These are phyloP conservation scores for Xestia c-nigrum DNA, from an alignment of 2,888 invertebrate genomes.

Conservation along the genomic window DNA sequence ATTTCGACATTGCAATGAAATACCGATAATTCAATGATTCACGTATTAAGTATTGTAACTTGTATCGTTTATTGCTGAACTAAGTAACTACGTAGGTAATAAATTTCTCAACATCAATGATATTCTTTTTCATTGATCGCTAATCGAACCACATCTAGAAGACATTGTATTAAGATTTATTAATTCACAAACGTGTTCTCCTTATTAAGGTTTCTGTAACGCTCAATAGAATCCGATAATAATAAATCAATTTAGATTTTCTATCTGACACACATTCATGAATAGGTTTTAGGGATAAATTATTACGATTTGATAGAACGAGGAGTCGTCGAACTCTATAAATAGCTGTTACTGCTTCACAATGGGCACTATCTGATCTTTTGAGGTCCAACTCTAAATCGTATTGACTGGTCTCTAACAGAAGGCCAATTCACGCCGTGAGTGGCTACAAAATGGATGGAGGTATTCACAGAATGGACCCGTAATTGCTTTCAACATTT, in stretches of 20 bases:
- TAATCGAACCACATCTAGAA: slow-evolving; percentile 14
- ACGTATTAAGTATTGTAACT: slow-evolving; percentile 22
- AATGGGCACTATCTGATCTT: slow-evolving; percentile 80
- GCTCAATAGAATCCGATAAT: slow-evolving; percentile 52
- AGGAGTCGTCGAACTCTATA: slow-evolving; percentile 81
- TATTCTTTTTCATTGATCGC: slow-evolving; percentile 11
- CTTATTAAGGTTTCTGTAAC: slow-evolving; percentile 44
- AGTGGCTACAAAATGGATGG: slow-evolving; percentile 65
- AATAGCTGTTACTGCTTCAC: slow-evolving; percentile 78
- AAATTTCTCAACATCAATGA: slow-evolving; percentile 23
- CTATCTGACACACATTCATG: slow-evolving; percentile 56
- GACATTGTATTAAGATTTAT: slow-evolving; percentile 23
- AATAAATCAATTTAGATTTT: slow-evolving; percentile 64
- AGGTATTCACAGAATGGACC: slow-evolving; percentile 63
- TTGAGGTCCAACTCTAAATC: slow-evolving; percentile 75
- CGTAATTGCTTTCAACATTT: slow-evolving; percentile 65
- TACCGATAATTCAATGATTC: slow-evolving; percentile 41
- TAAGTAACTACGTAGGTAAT: slow-evolving; percentile 3
- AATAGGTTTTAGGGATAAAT: slow-evolving; percentile 67
- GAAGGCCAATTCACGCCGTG: slow-evolving; percentile 77
- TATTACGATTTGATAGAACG: slow-evolving; percentile 72
- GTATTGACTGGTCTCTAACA: slow-evolving; percentile 72
- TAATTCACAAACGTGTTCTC: slow-evolving; percentile 38
- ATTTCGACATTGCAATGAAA: slow-evolving; percentile 48
- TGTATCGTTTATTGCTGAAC: slow-evolving; percentile 29